Percentiles rank a stretch among this genome's conserved stretches.
Conservation (phyloP, 2,113 vertebrate genomes). For the Grallaria varia region DNA sequence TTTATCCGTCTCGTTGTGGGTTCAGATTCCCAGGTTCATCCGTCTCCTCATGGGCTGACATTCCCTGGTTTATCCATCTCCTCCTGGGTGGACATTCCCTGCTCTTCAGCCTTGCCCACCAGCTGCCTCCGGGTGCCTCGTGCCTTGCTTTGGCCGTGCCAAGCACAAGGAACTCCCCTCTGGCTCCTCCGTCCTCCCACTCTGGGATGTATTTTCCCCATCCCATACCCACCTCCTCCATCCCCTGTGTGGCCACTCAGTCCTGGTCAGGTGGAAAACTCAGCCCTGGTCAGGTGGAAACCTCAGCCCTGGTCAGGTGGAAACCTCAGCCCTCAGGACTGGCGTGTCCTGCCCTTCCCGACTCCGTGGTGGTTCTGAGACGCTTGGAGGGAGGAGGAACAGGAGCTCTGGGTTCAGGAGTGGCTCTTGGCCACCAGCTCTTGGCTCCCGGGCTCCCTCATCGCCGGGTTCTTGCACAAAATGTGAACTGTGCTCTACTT, state of each 20-base stretch:
- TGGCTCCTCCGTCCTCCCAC: background rate
- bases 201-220: background rate
- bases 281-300: background rate
- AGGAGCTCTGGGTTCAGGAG: background rate
- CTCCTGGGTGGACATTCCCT: too few species aligned
- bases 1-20: too few species aligned
- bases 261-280: background rate
- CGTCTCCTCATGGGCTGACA: too few species aligned
- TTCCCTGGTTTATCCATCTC: too few species aligned
- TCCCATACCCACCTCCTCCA: background rate
- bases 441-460: too few species aligned
- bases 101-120: background rate
- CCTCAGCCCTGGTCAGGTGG: background rate
- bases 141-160: too few species aligned
- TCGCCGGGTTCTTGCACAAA: too few species aligned
- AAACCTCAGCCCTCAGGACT: background rate
- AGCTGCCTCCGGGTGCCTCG: accelerated
- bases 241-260: too few species aligned
- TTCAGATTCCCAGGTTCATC: too few species aligned
- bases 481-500: accelerated
- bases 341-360: background rate
- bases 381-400: background rate
- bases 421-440: too few species aligned
- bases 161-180: accelerated
- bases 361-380: too few species aligned